Conservation (phyloP, 53 echinoderm and acorn worm species). For the Mesocentrotus franciscanus region DNA sequence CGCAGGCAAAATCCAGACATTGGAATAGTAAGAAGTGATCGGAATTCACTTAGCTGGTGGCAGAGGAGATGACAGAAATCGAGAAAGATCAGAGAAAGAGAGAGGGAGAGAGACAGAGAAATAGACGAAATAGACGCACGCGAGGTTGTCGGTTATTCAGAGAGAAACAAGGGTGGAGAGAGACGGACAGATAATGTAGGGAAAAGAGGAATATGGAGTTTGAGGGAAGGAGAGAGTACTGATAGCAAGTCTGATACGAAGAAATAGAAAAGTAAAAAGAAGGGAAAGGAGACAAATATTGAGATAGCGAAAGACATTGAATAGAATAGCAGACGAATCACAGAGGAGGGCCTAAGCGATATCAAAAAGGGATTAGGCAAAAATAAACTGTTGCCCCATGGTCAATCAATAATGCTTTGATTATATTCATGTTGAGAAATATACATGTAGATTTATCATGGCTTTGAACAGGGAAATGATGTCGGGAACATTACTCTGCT, state of each 20-base stretch:
- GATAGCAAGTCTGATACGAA: neutral
- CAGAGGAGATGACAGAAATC: constrained; percentile 34
- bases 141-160: neutral
- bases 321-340: neutral
- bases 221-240: neutral
- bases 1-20: constrained; percentile 45
- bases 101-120: neutral
- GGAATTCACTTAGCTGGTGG: constrained; percentile 50
- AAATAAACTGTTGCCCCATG: too few relatives aligned
- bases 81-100: neutral
- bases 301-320: neutral
- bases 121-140: neutral
- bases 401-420: too few relatives aligned
- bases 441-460: too few relatives aligned
- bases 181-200: neutral
- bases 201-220: neutral
- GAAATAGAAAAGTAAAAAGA: neutral
- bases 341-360: neutral
- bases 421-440: too few relatives aligned
- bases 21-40: constrained; percentile 34
- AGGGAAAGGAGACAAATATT: neutral
- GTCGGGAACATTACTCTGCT: too few relatives aligned
- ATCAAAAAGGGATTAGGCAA: neutral
- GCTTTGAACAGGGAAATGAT: too few relatives aligned
- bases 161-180: neutral